These are phyloP conservation scores for Cacoxenus indagator DNA, from an alignment of 2,888 invertebrate species.

Conservation along the genomic window DNA sequence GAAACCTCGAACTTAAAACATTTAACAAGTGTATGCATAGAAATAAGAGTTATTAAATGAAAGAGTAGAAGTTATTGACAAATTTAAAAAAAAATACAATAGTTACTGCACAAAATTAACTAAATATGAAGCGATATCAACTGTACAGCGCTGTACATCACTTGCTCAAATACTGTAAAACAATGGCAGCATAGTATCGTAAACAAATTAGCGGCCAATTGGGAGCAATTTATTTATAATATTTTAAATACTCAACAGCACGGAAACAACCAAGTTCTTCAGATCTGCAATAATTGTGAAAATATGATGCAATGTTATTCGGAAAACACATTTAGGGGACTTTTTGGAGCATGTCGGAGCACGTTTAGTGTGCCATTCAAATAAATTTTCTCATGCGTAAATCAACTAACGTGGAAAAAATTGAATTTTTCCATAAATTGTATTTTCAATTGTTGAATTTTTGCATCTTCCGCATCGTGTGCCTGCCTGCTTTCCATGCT, in stretches of 20 bases:
- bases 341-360: not conserved
- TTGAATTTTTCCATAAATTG: slow-evolving; percentile 1
- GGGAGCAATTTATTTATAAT: not conserved
- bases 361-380: not conserved
- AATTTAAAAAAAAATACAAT: too few species aligned
- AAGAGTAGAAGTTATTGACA: too few species aligned
- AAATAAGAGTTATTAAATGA: too few species aligned
- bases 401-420: not conserved
- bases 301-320: not conserved
- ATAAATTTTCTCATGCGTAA: slow-evolving; percentile 5
- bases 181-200: not conserved
- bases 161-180: not conserved
- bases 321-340: not conserved
- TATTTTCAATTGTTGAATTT: not conserved
- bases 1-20: too few species aligned
- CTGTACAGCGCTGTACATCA: not conserved
- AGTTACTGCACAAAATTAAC: too few species aligned
- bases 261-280: not conserved
- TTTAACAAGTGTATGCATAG: too few species aligned
- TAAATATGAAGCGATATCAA: too few species aligned
- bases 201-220: not conserved
- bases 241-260: not conserved
- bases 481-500: not conserved
- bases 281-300: not conserved
- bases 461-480: not conserved